Conservation (phyloP, 92 coral and sea anemone genomes). For the Siderastrea radians region DNA sequence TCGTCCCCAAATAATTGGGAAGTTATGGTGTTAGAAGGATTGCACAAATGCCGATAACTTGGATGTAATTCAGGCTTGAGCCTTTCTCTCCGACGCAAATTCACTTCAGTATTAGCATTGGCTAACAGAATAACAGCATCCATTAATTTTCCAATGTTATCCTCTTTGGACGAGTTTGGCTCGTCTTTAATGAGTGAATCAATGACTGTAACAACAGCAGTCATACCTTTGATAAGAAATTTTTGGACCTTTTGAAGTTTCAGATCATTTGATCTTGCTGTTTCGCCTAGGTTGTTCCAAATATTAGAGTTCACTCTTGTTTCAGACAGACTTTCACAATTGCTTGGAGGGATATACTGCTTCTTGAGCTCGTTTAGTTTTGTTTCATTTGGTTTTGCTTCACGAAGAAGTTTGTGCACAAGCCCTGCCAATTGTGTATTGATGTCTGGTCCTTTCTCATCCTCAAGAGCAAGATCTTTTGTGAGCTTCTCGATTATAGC, state of each 20-base stretch:
- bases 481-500: constrained; percentile 14
- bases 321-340: constrained; percentile 6
- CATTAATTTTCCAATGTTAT: neutral
- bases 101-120: neutral
- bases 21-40: constrained; percentile 3
- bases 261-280: constrained; percentile 7
- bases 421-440: neutral
- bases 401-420: constrained; percentile 14
- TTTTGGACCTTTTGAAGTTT: constrained; percentile 12
- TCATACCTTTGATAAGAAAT: constrained; percentile 1
- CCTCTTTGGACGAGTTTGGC: neutral
- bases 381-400: constrained; percentile 15
- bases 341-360: constrained; percentile 10
- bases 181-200: neutral
- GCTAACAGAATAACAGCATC: constrained; percentile 3
- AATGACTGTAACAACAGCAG: constrained; percentile 23
- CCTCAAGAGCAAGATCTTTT: constrained; percentile 13
- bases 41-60: constrained; percentile 14
- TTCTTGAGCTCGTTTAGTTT: constrained; percentile 19
- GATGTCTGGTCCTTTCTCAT: constrained; percentile 23
- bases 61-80: constrained; percentile 10
- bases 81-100: constrained; percentile 10
- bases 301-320: constrained; percentile 4
- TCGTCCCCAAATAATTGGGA: constrained; percentile 7
- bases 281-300: constrained; percentile 9